These are phyloP conservation scores for Celastrina argiolus DNA, from an alignment of 2,888 invertebrate species.

Conservation along the genomic window DNA sequence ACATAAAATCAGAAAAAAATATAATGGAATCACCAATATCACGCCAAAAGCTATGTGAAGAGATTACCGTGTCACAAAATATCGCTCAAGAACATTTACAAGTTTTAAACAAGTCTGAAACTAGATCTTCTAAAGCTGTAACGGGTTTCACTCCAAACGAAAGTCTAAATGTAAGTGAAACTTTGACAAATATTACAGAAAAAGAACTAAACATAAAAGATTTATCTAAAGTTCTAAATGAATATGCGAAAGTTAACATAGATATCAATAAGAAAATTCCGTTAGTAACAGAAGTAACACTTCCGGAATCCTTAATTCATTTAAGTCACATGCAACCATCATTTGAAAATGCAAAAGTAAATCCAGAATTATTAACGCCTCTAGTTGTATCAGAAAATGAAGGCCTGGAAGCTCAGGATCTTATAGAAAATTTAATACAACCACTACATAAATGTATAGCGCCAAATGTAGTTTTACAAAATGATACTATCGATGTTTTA, in stretches of 20 bases:
- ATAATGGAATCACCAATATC: conserved; percentile 48
- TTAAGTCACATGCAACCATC: conserved; percentile 44
- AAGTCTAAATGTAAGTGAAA: conserved; percentile 80
- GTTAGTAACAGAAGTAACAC: conserved; percentile 63
- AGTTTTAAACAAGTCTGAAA: conserved; percentile 74
- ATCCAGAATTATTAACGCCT: conserved; percentile 48
- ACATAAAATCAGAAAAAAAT: conserved; percentile 40
- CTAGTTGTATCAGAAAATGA: conserved; percentile 62
- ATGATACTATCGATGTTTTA: conserved; percentile 50
- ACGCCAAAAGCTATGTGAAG: conserved; percentile 58
- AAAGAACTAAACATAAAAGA: conserved; percentile 66
- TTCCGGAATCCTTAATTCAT: conserved; percentile 49
- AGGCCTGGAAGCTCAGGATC: conserved; percentile 62
- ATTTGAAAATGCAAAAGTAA: conserved; percentile 55
- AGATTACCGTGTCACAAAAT: conserved; percentile 59
- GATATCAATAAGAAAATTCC: conserved; percentile 73
- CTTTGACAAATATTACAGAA: conserved; percentile 54
- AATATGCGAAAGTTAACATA: conserved; percentile 73
- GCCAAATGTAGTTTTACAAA: conserved; percentile 46
- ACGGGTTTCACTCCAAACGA: conserved; percentile 75
- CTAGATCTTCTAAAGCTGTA: conserved; percentile 71
- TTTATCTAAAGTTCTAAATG: conserved; percentile 47
- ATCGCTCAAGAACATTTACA: conserved; percentile 72
- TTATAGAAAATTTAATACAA: conserved; percentile 41
- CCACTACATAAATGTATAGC: conserved; percentile 50